Base-by-base conservation (phyloP, 2,888 invertebrate species). In the Prostheceraeus crozeri region DNA sequence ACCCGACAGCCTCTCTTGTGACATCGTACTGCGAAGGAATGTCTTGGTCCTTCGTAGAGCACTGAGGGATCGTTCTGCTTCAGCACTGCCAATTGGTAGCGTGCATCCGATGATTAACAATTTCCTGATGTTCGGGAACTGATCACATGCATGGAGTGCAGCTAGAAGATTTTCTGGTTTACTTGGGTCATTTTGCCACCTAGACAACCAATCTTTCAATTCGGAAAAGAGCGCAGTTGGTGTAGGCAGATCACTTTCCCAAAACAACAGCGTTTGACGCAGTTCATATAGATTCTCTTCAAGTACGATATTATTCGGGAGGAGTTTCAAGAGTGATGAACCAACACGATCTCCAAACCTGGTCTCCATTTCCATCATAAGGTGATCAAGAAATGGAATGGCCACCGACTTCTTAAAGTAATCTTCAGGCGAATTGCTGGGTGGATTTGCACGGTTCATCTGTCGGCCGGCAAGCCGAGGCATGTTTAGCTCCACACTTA, bases 41-140 rank as follows among this genome's bases (percentile, higher is more conserved):
- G 36, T 27, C 40, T 54, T 54, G n/a, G 35, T 35, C 31, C 36
- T 28, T 25, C 36, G 27, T 10, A 40, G 54, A 33, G 54, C 40
- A 54, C 52, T 54, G 28, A 54, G 33, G 11, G 19, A 54, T 19
- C 52, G 52, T 28, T 51, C 52, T 27, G 52, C 52, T 28, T 51
- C 52, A 27, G 25, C 23, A 28, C 25, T 27, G 25, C 40, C 54
- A 35, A 45, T 35, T 54, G 54, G 54, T 54, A 35, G 33, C 21
- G 54, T 54, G 54, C 54, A 54, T 28, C 40, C 54, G 33, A 45
- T 54, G 19, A 40, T 35, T 35, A 54, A 30, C 19, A 54, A 35
- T 19, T 54, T 35, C 36, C 54, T 54, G 54, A 54, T 45, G 35
- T 54, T 54, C 16, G 54, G 52, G 30, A 27, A 51, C 27, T 27